Base-by-base conservation (phyloP, 2,797 vertebrate genomes). In the Danio albolineatus region DNA sequence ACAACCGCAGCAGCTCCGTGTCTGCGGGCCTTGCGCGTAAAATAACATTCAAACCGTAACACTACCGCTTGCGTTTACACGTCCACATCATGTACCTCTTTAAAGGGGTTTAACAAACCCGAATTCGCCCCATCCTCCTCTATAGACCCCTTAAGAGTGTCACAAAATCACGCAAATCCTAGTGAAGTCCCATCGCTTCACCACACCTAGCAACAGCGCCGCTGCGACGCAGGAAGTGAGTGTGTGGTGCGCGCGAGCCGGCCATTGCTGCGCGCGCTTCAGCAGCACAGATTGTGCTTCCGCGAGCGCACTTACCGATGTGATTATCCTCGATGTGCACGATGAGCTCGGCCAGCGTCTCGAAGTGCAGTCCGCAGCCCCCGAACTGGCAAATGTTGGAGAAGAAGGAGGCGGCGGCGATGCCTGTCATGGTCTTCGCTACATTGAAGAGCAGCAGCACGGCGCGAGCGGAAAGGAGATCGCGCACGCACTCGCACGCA, bases 341-440 rank as follows among this genome's bases (percentile, higher is more conserved):
- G 90, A 98, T 98, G 84, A 98, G 97, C 92, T 98, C 97, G 82
- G 94, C 91, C 94, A 98, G 91, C 82, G 94, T 95, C 81, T 96
- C 95, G 90, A 98, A 98, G 93, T 96, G 95, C 36, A 96, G 96
- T 86, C 97, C 96, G 92, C 97, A 98, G 93, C 95, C 94, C 84
- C 96, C 96, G 90, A 98, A 98, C 75, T 95, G 95, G 93, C 97
- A 98, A 79, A 93, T 93, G 91, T 98, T 98, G 92, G 97, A 98
- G 89, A 98, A 98, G 93, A 98, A 98, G 91, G 97, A 98, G 93
- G 96, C 97, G 90, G 97, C 97, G 90, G 97, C 97, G 94, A 98
- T 97, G 94, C 94, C 96, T 93, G 96, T 97, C 97, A 97, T 98
- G 95, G 94, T 96, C 87, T 88, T 62, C 86, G 88, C 91, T 88